A percentile compares a stretch with the other conserved stretches of the same genome.
Evolutionary conservation across 1,140 invertebrate genomes (phyloP).

Genomic region (Acyrthosiphon pisum): DNA sequence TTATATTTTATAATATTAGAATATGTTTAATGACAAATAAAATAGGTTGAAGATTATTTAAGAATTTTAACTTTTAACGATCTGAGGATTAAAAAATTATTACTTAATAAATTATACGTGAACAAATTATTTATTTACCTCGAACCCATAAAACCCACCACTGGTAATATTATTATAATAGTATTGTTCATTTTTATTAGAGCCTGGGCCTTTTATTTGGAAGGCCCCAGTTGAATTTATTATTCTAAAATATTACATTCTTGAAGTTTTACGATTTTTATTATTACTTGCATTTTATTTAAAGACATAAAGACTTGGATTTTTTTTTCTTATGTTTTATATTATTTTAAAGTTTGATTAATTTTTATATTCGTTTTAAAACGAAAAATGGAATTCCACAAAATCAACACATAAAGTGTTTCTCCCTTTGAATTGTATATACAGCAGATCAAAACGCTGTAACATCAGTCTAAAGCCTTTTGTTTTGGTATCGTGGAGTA

Average conservation of each 20-base stretch:
- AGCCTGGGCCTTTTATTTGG: background rate
- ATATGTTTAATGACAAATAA: background rate
- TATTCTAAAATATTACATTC: slow-evolving; percentile 13
- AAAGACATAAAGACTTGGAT: background rate
- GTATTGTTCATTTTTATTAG: background rate
- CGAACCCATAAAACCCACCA: background rate
- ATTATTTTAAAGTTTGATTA: slow-evolving; percentile 7
- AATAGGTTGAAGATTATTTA: background rate
- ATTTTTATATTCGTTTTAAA: background rate
- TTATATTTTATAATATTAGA: background rate
- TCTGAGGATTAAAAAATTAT: background rate
- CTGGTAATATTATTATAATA: background rate
- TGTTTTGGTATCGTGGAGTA: background rate
- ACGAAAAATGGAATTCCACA: background rate
- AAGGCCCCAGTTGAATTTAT: background rate
- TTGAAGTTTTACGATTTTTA: background rate
- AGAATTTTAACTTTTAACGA: background rate
- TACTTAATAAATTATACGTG: no score
- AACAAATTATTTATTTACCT: background rate
- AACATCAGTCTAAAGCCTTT: background rate
- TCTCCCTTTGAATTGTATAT: background rate
- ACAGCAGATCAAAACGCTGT: background rate
- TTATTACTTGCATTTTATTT: background rate
- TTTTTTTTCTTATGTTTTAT: background rate
- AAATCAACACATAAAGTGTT: slow-evolving; percentile 12